Conservation (phyloP, 2,888 invertebrate species). For the Platycheirus albimanus region DNA sequence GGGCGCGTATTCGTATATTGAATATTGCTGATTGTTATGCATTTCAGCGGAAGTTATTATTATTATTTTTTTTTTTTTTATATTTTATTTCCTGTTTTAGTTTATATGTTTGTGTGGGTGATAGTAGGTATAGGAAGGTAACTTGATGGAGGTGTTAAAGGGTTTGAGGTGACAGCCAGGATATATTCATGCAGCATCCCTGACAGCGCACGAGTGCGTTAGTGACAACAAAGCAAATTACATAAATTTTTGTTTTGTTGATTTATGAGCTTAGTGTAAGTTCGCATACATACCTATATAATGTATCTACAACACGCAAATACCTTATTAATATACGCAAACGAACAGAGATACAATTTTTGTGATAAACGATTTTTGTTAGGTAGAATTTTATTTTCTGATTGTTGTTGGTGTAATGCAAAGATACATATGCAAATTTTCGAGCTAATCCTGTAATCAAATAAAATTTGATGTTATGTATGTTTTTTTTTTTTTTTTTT, state of each 20-base stretch:
- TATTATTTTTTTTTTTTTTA: conserved; percentile 12
- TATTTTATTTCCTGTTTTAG: conserved; percentile 26
- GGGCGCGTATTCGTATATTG: conserved; percentile 68
- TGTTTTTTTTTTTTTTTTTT: neutral
- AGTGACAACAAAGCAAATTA: conserved; percentile 72
- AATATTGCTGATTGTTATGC: conserved; percentile 70
- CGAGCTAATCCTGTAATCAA: conserved; percentile 69
- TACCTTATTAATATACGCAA: neutral
- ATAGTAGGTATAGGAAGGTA: neutral
- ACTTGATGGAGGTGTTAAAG: conserved; percentile 58
- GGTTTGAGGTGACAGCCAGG: conserved; percentile 64
- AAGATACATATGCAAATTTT: conserved; percentile 63
- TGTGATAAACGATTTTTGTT: conserved; percentile 53
- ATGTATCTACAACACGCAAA: neutral
- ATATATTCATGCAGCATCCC: conserved; percentile 44
- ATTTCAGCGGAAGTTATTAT: conserved; percentile 66
- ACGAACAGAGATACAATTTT: conserved; percentile 47
- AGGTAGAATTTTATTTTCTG: conserved; percentile 18
- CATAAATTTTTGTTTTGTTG: conserved; percentile 66
- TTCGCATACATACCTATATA: conserved; percentile 38
- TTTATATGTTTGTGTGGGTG: neutral
- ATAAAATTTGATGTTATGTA: conserved; percentile 66
- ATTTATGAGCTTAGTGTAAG: conserved; percentile 71
- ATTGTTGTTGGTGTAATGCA: conserved; percentile 22
- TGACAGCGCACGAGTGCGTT: conserved; percentile 47